Evolutionary conservation across 2,888 invertebrate species (phyloP), one percentile per base, ranked within the genome.

Genomic region (Prosopocoilus inquinatus): DNA sequence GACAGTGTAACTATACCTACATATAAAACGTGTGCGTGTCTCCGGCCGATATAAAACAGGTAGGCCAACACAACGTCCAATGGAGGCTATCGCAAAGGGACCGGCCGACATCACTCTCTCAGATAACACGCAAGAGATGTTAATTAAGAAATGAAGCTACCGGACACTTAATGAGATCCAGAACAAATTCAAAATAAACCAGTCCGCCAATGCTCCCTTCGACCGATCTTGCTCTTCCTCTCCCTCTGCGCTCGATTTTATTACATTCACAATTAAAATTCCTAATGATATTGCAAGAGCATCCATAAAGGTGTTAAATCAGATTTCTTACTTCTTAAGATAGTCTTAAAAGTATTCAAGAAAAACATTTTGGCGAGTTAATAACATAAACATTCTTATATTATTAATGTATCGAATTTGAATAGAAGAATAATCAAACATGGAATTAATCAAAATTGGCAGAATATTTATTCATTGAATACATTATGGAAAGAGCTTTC

Each of bases 111-210:
- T 72, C 70, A 68, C 67, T 69, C 70, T 68, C 60, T 44, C 62
- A 64, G 73, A 74, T 74, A 74, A 72, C 74, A 72, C 70, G 73
- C 73, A 72, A 71, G 71, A 74, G 72, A 73, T 72, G 73, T 74
- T 75, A 74, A 75, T 75, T 75, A 75, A 75, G 75, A 75, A 74
- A 75, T 74, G 72, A 75, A 72, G 75, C 75, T 74, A 75, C 74
- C 70, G 74, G 68, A 71, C 70, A 70, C 69, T 69, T 75, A 75
- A 75, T 74, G 75, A 74, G 73, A 70, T 67, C 59, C 55, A 66
- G 67, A 66, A 69, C 69, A 70, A 70, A 70, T 69, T 70, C 62
- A 68, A 69, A 68, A 68, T 65, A 67, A 67, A 67, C 41, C 41
- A 41, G 41, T 41, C 41, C 41, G 41, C 41, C 41, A 16, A 41